A percentile compares a stretch with the other conserved stretches of the same genome.
Conservation (phyloP, 2,113 vertebrate species). For the Calonectris borealis region DNA sequence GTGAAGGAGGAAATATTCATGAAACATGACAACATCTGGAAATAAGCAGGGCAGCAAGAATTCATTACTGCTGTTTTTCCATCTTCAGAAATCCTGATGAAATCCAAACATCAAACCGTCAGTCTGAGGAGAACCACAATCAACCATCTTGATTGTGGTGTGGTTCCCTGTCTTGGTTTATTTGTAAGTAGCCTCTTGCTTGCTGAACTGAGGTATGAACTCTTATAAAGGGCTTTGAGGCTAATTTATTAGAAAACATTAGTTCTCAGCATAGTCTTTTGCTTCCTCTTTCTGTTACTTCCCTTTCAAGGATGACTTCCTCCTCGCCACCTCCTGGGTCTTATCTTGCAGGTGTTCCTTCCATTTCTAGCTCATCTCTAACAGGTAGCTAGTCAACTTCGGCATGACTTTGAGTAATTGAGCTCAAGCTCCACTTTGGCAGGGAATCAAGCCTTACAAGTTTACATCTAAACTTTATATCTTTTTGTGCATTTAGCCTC, state of each 20-base stretch:
- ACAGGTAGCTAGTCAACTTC: neutral
- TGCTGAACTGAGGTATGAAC: neutral
- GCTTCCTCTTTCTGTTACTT: neutral
- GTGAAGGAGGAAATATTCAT: neutral
- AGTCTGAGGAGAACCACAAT: neutral
- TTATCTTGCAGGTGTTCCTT: constrained; percentile 9
- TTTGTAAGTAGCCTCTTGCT: neutral
- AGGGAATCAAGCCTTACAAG: neutral
- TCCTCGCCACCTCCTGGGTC: neutral
- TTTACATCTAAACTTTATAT: neutral
- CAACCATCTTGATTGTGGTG: neutral
- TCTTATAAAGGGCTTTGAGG: neutral
- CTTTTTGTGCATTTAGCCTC: neutral
- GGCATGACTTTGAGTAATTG: neutral
- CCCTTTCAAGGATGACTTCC: neutral
- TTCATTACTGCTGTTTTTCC: neutral
- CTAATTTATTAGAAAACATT: neutral
- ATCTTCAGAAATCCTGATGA: neutral
- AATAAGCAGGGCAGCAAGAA: neutral
- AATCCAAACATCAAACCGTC: neutral
- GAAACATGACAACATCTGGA: neutral
- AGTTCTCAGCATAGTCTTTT: neutral
- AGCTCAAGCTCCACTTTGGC: neutral
- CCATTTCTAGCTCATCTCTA: neutral
- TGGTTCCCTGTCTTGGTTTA: neutral